Percentiles rank a stretch among this genome's conserved stretches.
Evolutionary conservation across 2,113 vertebrate species (phyloP).

Genomic region (Rafetus swinhoei): DNA sequence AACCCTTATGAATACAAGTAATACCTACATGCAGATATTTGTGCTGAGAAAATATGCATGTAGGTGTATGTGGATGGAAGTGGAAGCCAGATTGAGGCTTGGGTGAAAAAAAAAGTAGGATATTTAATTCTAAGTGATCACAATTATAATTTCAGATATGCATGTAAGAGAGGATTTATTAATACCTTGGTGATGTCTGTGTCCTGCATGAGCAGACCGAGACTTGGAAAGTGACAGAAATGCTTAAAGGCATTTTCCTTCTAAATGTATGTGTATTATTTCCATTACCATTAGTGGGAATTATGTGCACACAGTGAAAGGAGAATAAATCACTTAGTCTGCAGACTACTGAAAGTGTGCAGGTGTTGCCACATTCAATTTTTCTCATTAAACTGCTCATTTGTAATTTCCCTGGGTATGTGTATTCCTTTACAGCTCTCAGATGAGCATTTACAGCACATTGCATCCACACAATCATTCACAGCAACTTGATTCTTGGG

Average conservation of each 20-base stretch:
- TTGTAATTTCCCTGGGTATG: conserved; percentile 30
- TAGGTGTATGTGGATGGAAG: neutral
- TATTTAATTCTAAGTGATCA: neutral
- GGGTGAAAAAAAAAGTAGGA: neutral
- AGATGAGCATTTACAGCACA: neutral
- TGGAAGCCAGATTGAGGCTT: neutral
- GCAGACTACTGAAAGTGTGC: neutral
- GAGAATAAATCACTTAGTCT: conserved; percentile 28
- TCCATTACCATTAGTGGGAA: conserved; percentile 11
- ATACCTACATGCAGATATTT: neutral
- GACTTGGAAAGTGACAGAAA: conserved; percentile 28
- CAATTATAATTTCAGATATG: conserved; percentile 36
- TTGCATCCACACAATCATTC: neutral
- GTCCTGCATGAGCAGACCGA: neutral
- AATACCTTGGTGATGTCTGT: neutral
- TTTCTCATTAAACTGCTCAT: conserved; percentile 38
- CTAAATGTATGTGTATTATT: conserved; percentile 32
- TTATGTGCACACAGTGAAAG: conserved; percentile 9
- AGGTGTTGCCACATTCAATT: conserved; percentile 41
- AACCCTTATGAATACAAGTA: neutral
- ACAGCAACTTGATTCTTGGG: neutral
- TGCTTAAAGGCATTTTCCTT: neutral
- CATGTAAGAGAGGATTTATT: conserved; percentile 34
- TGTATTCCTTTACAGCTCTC: neutral
- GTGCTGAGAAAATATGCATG: neutral